A percentile compares a stretch with the other conserved stretches of the same genome.
Evolutionary conservation across 1,140 invertebrate species (phyloP).

Genomic region (Lasioglossum baleicum): DNA sequence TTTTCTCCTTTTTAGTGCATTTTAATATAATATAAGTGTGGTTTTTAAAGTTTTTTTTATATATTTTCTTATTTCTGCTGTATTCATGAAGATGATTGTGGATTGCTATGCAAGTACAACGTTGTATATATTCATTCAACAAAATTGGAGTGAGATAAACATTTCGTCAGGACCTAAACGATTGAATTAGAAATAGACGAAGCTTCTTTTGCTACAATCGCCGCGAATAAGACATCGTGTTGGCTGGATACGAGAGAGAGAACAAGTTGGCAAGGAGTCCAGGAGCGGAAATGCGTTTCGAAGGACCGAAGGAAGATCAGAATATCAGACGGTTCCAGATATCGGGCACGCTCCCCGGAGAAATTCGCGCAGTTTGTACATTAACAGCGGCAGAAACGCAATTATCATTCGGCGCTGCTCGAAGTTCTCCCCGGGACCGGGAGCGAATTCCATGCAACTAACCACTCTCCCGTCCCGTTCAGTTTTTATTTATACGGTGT

Average conservation of each 20-base stretch:
- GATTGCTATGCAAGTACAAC: too few relatives aligned
- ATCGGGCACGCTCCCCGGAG: conserved; percentile 11
- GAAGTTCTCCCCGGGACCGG: conserved; percentile 37
- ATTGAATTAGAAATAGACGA: too few relatives aligned
- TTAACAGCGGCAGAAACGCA: conserved; percentile 40
- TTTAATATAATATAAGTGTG: too few relatives aligned
- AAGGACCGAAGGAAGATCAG: neutral
- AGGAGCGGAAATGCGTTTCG: neutral
- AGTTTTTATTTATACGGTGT: conserved; percentile 61
- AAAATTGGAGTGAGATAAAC: too few relatives aligned
- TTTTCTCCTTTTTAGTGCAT: too few relatives aligned
- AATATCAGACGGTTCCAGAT: neutral
- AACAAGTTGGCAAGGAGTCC: neutral
- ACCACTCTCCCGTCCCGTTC: conserved; percentile 19
- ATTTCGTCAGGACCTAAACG: too few relatives aligned
- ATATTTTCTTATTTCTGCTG: too few relatives aligned
- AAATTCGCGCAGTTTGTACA: conserved; percentile 38
- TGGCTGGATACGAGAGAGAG: neutral
- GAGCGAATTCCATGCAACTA: conserved; percentile 29
- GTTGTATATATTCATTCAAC: too few relatives aligned
- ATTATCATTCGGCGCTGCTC: conserved; percentile 51
- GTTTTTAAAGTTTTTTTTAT: too few relatives aligned
- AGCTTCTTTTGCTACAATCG: too few relatives aligned
- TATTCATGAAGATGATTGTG: too few relatives aligned
- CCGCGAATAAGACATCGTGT: too few relatives aligned